A percentile compares a stretch with the other conserved stretches of the same genome.
phyloP scores from a whole-genome alignment of 2,113 vertebrate species.

The Mesembrinibis cayennensis region DNA sequence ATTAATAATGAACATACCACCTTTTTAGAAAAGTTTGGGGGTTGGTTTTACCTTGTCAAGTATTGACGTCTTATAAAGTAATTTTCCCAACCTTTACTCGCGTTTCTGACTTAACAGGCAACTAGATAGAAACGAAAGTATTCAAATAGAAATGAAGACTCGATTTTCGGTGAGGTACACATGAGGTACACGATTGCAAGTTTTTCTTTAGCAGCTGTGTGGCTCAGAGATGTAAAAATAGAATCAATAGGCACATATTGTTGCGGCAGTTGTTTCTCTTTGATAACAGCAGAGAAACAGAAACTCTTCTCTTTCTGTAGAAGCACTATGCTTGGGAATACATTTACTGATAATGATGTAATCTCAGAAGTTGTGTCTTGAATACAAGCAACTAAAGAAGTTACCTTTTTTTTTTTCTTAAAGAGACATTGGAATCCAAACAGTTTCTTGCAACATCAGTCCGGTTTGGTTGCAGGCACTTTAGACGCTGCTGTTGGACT shows the following conservation, averaged over 20 bases:
- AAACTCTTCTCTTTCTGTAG: not conserved
- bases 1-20: fast-evolving
- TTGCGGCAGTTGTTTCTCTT: not conserved
- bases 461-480: not conserved
- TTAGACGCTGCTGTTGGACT: not conserved
- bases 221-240: not conserved
- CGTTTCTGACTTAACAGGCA: fast-evolving
- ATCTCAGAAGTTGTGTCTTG: not conserved
- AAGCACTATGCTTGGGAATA: fast-evolving
- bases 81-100: fast-evolving
- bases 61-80: fast-evolving
- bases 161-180: fast-evolving
- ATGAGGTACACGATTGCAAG: fast-evolving
- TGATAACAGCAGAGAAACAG: not conserved
- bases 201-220: fast-evolving
- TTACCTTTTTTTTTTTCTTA: not conserved
- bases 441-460: not conserved
- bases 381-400: not conserved
- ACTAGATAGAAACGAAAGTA: fast-evolving
- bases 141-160: fast-evolving
- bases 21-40: fast-evolving
- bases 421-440: not conserved
- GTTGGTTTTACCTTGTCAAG: not conserved
- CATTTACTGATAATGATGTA: not conserved
- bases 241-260: not conserved